Base-by-base conservation (phyloP, 2,888 invertebrate species). In the Alentia gelatinosa region DNA sequence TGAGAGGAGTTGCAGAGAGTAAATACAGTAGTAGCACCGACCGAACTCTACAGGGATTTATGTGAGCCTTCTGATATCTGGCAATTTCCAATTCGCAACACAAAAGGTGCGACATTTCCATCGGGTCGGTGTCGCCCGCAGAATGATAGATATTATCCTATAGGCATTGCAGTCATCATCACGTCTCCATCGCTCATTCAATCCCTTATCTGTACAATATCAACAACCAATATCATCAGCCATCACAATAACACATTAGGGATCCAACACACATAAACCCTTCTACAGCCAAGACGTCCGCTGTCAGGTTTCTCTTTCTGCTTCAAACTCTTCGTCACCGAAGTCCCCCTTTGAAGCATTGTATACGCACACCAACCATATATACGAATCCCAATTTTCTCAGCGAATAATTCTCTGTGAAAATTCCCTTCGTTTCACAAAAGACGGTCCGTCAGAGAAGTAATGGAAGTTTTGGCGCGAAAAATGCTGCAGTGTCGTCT, bases 211-310 rank as follows among this genome's bases (percentile, higher is more conserved):
- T 79, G 39, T 39, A 79, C 79, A 79, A 79, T 79, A 79, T 79
- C 79, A 79, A 79, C 79, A 79, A 79, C 79, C 79, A 79, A 79
- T 39, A 39, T 39, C 79, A 37, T 79, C 79, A 79, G 79, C 79
- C 79, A 79, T 79, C 79, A 79, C 79, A 79, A 79, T 79, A 79
- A 39, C 79, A 39, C 79, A 79, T 79, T 39, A 79, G 75, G 39
- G 79, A 79, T 39, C 37, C 35, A 35, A 79, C 39, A 37, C 79
- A 4, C 79, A 19, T 37, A 35, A 79, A 35, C 39, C 79, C 79
- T 39, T 79, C 79, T 39, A n/a, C 1, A 9, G 9, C n/a, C 37
- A 23, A 79, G 39, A 35, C 35, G 39, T 9, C 0, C 26, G 19
- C 23, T 30, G 12, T 68, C 26, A 19, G 30, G 26, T 68, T 68